phyloP scores from a whole-genome alignment of 2,888 invertebrate species.

The Tetrapedia diversipes region DNA sequence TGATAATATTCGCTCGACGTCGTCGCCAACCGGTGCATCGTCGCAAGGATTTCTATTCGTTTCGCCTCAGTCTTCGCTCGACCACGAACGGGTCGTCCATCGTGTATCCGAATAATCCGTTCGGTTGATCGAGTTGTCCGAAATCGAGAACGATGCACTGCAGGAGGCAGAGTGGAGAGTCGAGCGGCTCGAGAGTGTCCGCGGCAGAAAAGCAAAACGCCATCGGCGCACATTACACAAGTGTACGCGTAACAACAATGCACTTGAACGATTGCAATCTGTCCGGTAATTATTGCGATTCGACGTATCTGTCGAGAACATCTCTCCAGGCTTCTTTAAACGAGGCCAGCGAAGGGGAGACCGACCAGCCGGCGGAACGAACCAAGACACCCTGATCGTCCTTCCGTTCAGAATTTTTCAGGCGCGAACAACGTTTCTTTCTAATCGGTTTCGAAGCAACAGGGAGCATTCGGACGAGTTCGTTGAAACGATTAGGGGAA shows the following conservation, averaged over 20 bases:
- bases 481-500: too few relatives aligned
- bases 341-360: constrained; percentile 48
- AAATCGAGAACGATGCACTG: too few relatives aligned
- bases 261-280: constrained; percentile 47
- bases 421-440: too few relatives aligned
- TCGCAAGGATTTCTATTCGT: too few relatives aligned
- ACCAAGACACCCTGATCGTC: constrained; percentile 15
- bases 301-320: constrained; percentile 38
- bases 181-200: neutral
- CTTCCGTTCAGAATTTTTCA: constrained; percentile 23
- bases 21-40: too few relatives aligned
- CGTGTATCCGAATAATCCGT: neutral
- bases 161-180: neutral
- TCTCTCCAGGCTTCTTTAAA: constrained; percentile 28
- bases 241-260: constrained; percentile 50
- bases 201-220: constrained; percentile 6
- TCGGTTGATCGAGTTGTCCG: too few relatives aligned
- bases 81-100: neutral
- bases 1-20: neutral
- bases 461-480: too few relatives aligned
- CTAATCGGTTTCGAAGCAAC: too few relatives aligned
- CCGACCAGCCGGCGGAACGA: too few relatives aligned
- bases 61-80: neutral
- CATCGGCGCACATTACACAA: constrained; percentile 27
- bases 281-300: constrained; percentile 50